Evolutionary conservation across 2,797 vertebrate species (phyloP), one percentile per base, ranked within the genome.

Genomic region (Anas capensis): DNA sequence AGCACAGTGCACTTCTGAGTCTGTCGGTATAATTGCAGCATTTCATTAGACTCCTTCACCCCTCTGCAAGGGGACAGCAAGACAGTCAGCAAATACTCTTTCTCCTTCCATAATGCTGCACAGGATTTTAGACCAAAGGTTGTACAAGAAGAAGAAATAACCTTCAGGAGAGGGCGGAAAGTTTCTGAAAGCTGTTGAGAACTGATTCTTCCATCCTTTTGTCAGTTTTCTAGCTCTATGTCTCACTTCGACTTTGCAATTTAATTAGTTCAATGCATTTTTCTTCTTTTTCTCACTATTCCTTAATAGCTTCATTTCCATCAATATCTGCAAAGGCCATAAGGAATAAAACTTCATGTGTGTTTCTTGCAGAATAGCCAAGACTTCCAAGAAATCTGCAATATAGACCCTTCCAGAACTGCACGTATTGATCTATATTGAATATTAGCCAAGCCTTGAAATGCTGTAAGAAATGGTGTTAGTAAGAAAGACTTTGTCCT

Each of bases 1-100:
- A 96, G 64, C 56, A 29, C 60, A 40, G 71, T 49, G 73, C 82
- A 86, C 80, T 90, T 91, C 91, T 92, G 85, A 58, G 85, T 87
- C 61, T 57, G 51, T 53, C 6, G 4, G 86, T 82, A 51, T 56
- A 76, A 88, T 56, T 51, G 46, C 51, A 93, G 36, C n/a, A 8
- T 91, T 92, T 87, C 7, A 0, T 24, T 24, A 51, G 66, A 82
- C 54, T 62, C 46, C 56, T 29, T 78, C 49, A 82, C 49, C 51
- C 71, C 46, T 84, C 42, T 84, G 57, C 34, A 73, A 61, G 66
- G 14, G 3, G 18, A 78, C 66, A 90, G 62, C 27, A 82, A 62
- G 66, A 93, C 49, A 84, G 80, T 38, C 70, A 84, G 62, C 49
- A 91, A 62, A 88, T 88, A 48, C 6, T 18, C 16, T 90, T 93